Evolutionary conservation across 2,113 vertebrate species (phyloP).

Genomic region (Oreochromis tanganicae): DNA sequence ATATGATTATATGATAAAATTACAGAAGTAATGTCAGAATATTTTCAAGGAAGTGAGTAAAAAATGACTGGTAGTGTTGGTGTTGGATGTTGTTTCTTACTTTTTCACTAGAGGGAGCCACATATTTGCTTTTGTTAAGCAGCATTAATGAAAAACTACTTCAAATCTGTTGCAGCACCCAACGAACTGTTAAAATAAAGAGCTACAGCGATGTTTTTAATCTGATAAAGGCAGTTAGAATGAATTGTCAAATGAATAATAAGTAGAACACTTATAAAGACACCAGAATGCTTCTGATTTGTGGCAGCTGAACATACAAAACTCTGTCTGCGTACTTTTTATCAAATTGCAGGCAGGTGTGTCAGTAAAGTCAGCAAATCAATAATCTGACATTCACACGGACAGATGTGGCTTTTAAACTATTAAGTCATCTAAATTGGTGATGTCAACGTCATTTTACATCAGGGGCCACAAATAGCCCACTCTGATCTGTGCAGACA

Average conservation of each 20-base stretch:
- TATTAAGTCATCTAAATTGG: neutral
- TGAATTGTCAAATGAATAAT: neutral
- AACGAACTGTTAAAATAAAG: neutral
- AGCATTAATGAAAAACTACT: neutral
- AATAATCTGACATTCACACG: neutral
- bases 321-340: neutral
- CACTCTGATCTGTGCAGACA: neutral
- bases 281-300: neutral
- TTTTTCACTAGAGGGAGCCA: constrained; percentile 1
- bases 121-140: neutral
- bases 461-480: neutral
- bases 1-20: neutral
- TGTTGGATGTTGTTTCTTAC: neutral
- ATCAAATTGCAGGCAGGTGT: neutral
- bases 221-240: neutral
- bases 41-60: neutral
- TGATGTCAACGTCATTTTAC: neutral
- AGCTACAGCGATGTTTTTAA: neutral
- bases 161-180: neutral
- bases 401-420: neutral
- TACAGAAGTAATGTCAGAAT: neutral
- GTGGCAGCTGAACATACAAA: neutral
- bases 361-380: neutral
- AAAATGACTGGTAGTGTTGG: fast-evolving
- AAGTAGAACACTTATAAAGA: neutral